Evolutionary conservation across 2,888 invertebrate species (phyloP).

Genomic region (Perithous albicinctus): DNA sequence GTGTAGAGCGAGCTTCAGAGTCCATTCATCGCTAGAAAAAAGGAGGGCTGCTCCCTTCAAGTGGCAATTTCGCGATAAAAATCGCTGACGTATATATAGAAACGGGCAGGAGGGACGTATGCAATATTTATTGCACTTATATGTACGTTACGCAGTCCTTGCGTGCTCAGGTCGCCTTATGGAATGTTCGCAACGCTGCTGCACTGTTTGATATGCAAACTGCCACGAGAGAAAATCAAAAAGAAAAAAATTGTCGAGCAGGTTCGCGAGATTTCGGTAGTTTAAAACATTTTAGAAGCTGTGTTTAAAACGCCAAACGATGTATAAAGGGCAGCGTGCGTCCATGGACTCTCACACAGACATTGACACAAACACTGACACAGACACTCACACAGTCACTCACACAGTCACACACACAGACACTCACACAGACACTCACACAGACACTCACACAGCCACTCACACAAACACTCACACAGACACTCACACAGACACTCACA

Average conservation of each 20-base stretch:
- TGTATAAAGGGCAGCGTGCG: no score
- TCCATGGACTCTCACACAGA: no score
- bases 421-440: no score
- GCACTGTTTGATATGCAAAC: slow-evolving; percentile 36
- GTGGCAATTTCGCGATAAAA: slow-evolving; percentile 73
- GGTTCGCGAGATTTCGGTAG: slow-evolving; percentile 19
- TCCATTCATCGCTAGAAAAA: slow-evolving; percentile 52
- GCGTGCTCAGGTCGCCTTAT: slow-evolving; percentile 13
- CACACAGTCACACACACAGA: no score
- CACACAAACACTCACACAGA: no score
- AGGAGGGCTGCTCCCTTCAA: slow-evolving; percentile 66
- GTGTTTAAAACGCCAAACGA: no score
- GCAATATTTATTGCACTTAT: slow-evolving; percentile 40
- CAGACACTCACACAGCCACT: no score
- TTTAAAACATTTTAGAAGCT: slow-evolving; percentile 29
- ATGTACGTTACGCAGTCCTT: slow-evolving; percentile 19
- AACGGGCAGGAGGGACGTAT: slow-evolving; percentile 19
- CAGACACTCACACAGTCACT: no score
- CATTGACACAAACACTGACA: no score
- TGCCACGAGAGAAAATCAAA: slow-evolving; percentile 20
- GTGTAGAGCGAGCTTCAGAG: not conserved
- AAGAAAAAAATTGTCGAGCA: slow-evolving; percentile 17
- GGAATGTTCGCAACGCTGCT: slow-evolving; percentile 14
- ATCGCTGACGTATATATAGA: slow-evolving; percentile 68
- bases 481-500: no score